Base-by-base conservation (phyloP, 2,888 invertebrate species). In the Physocephala rufipes region DNA sequence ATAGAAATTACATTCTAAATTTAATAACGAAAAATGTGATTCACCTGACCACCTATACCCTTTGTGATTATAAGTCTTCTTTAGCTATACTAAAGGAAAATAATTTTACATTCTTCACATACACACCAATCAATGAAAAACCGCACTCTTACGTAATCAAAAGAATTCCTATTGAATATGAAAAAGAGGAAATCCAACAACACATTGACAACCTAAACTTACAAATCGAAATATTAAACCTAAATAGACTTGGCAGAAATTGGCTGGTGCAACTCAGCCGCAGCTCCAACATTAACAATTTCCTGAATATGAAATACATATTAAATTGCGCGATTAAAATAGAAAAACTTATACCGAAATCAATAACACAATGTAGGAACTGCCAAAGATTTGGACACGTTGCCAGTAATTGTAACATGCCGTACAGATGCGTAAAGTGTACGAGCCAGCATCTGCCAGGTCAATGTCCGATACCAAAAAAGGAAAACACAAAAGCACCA, bases 361-460 rank as follows among this genome's bases (percentile, higher is more conserved):
- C 2, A 3, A 43, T 47, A 1, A 15, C 26, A 3, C 68, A 68
- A 51, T 61, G 49, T 16, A 61, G 30, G 51, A 68, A 68, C n/a
- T 68, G 51, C 16, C 68, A 61, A 3, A 28, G 61, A n/a, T 61
- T 51, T 13, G 16, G 47, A 13, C 30, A 67, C 19, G 51, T 28
- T 3, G 55, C 30, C 21, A 43, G 28, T 24, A 30, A 51, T 24
- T 63, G 63, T 24, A 15, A 36, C 47, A 12, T 63, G 63, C 63
- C 63, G 2, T 30, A 63, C 36, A n/a, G 43, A 3, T 63, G 63
- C n/a, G 47, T 63, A 2, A 63, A 63, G 47, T 63, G 63, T 19
- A 5, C 19, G 12, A n/a, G 45, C 4, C 2, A 43, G 3, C 63
- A 63, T 19, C 30, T 5, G 2, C 62, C 62, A 3, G 45, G 45